Evolutionary conservation across 2,113 vertebrate species (phyloP).

Genomic region (Thalassoma bifasciatum): DNA sequence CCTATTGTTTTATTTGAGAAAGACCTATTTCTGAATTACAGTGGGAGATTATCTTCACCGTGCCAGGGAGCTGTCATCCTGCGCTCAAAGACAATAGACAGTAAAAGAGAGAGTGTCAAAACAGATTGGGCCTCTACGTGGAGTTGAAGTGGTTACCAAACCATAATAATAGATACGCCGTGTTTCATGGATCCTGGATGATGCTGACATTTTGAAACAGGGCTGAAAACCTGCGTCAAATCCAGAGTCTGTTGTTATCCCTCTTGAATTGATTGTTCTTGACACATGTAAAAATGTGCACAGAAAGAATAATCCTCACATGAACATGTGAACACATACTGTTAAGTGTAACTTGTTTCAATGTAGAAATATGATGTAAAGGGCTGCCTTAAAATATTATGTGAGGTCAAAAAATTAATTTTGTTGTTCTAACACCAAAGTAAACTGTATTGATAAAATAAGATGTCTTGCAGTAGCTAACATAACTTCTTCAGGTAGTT

Average conservation of each 20-base stretch:
- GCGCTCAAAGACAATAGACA: slow-evolving; percentile 13
- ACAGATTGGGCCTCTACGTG: not conserved
- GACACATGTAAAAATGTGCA: not conserved
- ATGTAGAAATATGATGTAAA: too few species aligned
- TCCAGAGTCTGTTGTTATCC: slow-evolving; percentile 6
- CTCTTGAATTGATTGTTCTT: slow-evolving; percentile 10
- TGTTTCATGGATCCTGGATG: slow-evolving; percentile 18
- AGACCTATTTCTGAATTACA: slow-evolving; percentile 57
- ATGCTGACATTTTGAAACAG: not conserved
- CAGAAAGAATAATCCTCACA: not conserved
- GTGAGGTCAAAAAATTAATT: too few species aligned
- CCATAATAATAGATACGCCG: not conserved
- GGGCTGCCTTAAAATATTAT: too few species aligned
- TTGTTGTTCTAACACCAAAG: too few species aligned
- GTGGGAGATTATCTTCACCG: slow-evolving; percentile 50
- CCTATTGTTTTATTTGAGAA: slow-evolving; percentile 58
- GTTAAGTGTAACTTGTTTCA: too few species aligned
- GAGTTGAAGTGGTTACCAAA: slow-evolving; percentile 1
- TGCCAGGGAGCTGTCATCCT: slow-evolving; percentile 34
- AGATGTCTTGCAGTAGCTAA: too few species aligned
- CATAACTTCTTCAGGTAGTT: too few species aligned
- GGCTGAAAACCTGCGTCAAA: not conserved
- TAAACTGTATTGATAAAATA: too few species aligned
- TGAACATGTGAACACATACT: not conserved
- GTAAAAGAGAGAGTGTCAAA: slow-evolving; percentile 6